Evolutionary conservation across 2,113 vertebrate genomes (phyloP).

Genomic region (Climacteris rufus): DNA sequence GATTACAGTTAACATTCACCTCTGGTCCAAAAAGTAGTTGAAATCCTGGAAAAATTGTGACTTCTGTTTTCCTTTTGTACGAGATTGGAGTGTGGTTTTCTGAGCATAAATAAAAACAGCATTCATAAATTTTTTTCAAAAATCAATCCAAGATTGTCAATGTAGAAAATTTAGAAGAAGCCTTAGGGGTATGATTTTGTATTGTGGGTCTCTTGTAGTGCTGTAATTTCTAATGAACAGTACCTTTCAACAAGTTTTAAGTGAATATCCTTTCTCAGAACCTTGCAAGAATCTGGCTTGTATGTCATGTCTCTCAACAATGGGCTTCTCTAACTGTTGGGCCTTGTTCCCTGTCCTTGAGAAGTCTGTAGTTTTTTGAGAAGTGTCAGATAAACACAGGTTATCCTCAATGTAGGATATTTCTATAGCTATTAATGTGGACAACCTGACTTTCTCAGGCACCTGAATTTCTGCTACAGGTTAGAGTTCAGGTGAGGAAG

Average conservation of each 20-base stretch:
- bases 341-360: neutral
- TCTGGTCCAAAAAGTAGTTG: neutral
- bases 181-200: neutral
- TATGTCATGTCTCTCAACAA: neutral
- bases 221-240: neutral
- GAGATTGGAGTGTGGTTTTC: neutral
- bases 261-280: neutral
- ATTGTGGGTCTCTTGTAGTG: neutral
- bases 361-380: neutral
- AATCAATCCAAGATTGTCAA: neutral
- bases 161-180: neutral
- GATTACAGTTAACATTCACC: neutral
- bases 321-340: neutral
- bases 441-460: neutral
- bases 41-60: neutral
- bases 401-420: neutral
- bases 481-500: neutral
- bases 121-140: neutral
- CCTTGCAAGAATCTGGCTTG: neutral
- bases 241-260: neutral
- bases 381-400: neutral
- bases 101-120: neutral
- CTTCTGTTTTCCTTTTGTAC: neutral
- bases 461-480: neutral
- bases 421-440: neutral